Percentiles rank a stretch among this genome's conserved stretches.
These are phyloP conservation scores for Bubo scandiacus DNA, from an alignment of 2,113 vertebrate species.

Conservation along the genomic window DNA sequence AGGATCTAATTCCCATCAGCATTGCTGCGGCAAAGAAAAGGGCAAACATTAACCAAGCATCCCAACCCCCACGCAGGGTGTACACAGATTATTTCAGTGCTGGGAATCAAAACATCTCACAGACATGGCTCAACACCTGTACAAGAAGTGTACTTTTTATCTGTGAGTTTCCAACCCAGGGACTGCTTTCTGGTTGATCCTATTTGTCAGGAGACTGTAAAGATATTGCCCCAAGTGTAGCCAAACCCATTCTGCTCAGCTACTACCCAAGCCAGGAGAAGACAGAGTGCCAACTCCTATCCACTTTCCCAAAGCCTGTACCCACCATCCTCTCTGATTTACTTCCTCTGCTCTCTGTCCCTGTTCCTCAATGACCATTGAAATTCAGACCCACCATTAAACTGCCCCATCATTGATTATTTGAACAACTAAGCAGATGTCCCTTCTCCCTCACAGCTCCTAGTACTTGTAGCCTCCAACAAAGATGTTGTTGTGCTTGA, in stretches of 20 bases:
- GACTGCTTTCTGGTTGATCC: background rate
- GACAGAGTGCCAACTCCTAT: background rate
- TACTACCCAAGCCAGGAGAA: background rate
- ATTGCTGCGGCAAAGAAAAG: background rate
- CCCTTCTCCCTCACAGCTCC: background rate
- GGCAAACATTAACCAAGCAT: background rate
- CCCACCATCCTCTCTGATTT: background rate
- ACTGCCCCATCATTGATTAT: background rate
- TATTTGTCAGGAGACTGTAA: background rate
- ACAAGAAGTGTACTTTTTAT: fast-evolving
- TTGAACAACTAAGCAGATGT: background rate
- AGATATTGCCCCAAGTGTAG: background rate
- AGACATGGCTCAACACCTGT: background rate
- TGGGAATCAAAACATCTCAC: background rate
- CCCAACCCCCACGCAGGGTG: background rate
- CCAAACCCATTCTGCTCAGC: background rate
- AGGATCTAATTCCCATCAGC: background rate
- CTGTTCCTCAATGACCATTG: background rate
- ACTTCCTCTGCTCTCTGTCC: background rate
- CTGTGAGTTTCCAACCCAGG: background rate
- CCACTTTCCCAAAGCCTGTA: background rate
- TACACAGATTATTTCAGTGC: fast-evolving
- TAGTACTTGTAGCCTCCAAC: background rate
- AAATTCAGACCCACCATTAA: background rate
- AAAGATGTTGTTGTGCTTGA: background rate